These are phyloP conservation scores for Aphidius colemani DNA, from an alignment of 2,888 invertebrate species.

Conservation along the genomic window DNA sequence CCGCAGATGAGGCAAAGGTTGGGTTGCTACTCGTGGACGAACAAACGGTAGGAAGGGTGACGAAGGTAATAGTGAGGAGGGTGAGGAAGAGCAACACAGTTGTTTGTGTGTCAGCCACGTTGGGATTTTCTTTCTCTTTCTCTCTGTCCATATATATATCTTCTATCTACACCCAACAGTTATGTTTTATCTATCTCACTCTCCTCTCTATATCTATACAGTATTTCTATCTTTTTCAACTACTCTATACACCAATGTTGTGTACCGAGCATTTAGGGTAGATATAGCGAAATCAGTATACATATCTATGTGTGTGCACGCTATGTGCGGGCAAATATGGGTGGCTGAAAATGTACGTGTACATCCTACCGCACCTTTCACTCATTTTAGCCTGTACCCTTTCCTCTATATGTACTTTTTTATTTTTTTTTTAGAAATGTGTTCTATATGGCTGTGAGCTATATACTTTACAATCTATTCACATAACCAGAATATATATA, in stretches of 20 bases:
- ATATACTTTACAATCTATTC: conserved; percentile 42
- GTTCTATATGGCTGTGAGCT: conserved; percentile 44
- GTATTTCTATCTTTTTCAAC: conserved; percentile 47
- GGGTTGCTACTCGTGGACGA: conserved; percentile 30
- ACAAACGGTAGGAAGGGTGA: conserved; percentile 35
- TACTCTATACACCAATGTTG: conserved; percentile 42
- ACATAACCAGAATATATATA: too few relatives aligned
- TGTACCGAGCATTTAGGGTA: conserved; percentile 28
- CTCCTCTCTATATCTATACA: conserved; percentile 28
- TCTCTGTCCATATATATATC: conserved; percentile 25
- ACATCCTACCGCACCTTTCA: conserved; percentile 37
- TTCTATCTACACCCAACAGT: background rate
- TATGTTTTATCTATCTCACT: conserved; percentile 15
- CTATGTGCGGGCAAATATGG: conserved; percentile 26
- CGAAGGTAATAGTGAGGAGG: conserved; percentile 29
- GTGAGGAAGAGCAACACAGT: conserved; percentile 34
- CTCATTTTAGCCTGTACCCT: conserved; percentile 31
- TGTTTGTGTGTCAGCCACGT: conserved; percentile 60
- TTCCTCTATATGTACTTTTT: conserved; percentile 13
- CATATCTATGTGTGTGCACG: conserved; percentile 16
- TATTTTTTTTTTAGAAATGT: conserved; percentile 4
- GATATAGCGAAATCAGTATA: background rate
- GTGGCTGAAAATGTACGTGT: conserved; percentile 30
- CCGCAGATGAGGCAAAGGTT: conserved; percentile 26
- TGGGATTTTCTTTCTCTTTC: conserved; percentile 46